Conservation (phyloP, 2,113 vertebrate genomes). For the Heliornis fulica region DNA sequence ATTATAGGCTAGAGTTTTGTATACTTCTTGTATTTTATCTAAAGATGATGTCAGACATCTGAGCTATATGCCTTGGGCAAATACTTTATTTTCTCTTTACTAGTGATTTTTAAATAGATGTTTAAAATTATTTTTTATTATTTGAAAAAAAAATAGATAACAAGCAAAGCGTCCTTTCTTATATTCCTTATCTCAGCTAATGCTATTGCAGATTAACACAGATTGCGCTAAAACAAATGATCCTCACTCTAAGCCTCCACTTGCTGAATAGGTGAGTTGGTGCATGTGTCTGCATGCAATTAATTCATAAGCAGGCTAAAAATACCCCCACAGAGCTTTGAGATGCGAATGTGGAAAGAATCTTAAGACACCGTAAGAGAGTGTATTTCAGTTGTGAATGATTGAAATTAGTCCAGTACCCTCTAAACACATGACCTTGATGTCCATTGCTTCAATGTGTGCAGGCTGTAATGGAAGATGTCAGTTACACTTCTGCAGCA, state of each 20-base stretch:
- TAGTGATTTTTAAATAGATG: background rate
- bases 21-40: background rate
- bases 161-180: background rate
- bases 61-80: background rate
- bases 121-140: background rate
- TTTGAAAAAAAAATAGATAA: background rate
- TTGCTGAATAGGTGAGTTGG: background rate
- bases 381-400: background rate
- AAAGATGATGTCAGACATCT: background rate
- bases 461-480: background rate
- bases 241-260: background rate
- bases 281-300: background rate
- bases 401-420: background rate
- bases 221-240: constrained; percentile 6
- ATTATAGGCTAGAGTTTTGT: background rate
- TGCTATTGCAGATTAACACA: background rate
- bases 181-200: background rate
- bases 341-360: background rate
- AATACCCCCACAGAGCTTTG: background rate
- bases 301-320: background rate
- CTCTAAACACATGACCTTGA: background rate
- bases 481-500: background rate
- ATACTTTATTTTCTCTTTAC: background rate
- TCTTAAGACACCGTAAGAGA: background rate
- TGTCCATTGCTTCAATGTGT: rapidly evolving